A percentile compares a stretch with the other conserved stretches of the same genome.
Conservation (phyloP, 2,888 invertebrate genomes). For the Uloborus plumipes region DNA sequence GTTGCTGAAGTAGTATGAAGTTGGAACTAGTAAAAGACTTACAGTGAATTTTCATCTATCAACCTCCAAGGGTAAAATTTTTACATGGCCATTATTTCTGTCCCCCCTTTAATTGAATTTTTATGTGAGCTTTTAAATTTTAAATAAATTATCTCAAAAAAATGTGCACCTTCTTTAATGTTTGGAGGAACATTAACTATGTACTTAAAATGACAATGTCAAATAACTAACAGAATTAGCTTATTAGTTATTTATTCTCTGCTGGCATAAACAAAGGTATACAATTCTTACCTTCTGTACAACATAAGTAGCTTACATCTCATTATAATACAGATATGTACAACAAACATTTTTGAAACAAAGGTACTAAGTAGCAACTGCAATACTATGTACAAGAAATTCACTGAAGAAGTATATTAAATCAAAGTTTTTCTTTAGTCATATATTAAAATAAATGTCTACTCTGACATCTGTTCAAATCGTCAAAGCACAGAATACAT, state of each 20-base stretch:
- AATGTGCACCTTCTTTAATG: no score
- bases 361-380: slow-evolving; percentile 62
- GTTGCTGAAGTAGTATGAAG: slow-evolving; percentile 23
- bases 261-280: slow-evolving; percentile 53
- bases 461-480: no score
- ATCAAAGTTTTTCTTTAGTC: slow-evolving; percentile 1
- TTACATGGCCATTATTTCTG: no score
- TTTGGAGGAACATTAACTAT: no score
- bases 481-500: not conserved
- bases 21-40: no score
- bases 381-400: slow-evolving; percentile 43
- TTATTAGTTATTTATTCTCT: slow-evolving; percentile 25
- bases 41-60: no score
- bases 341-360: slow-evolving; percentile 28
- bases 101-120: no score
- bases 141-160: no score
- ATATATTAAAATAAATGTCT: not conserved
- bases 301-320: slow-evolving; percentile 56
- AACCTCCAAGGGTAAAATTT: no score
- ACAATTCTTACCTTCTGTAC: slow-evolving; percentile 49
- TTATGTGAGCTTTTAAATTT: no score
- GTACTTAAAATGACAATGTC: no score
- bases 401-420: not conserved
- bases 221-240: no score
- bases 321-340: slow-evolving; percentile 53